Evolutionary conservation across 2,888 invertebrate species (phyloP), one percentile per base, ranked within the genome.

Genomic region (Tribolium freemani): DNA sequence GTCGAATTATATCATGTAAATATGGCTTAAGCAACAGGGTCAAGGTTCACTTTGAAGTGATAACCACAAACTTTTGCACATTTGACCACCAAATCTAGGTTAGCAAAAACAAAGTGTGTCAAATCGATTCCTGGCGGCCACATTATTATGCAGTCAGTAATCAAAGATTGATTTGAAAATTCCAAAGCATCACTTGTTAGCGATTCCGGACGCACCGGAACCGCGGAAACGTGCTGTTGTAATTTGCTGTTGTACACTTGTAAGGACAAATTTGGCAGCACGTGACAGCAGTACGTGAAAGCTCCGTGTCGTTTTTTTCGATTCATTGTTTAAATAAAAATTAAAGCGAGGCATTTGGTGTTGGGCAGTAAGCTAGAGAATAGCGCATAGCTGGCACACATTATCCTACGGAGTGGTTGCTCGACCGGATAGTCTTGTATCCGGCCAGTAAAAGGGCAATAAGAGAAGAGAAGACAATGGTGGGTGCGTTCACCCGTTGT

Each of bases 371-470:
- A 50, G 13, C 46, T 46, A 46, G 45, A 38, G 13, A 66, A 67
- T 67, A 67, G 57, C 38, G 57, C 56, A 20, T 64, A 53, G 64
- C 26, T 44, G 45, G 60, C 67, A 70, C 70, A 73, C 69, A 69
- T 71, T 70, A 66, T 50, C 70, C 69, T 69, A 64, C 58, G 69
- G 69, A 70, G 67, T 70, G 73, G 60, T 61, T 70, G 73, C 57
- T 70, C 73, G 74, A 76, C 75, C 76, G 76, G 73, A 75, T 77
- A 73, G 74, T 76, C 77, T 75, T 71, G 74, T 76, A 76, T 76
- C 76, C 77, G 75, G 73, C 74, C 64, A 74, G 74, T 73, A 75
- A 77, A 76, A 77, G 77, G 76, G 76, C 76, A 75, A 71, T 16
- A 16, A 16, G 16, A 16, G 71, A 72, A 74, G 66, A 72, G 72